Evolutionary conservation across 2,888 invertebrate genomes (phyloP).

Genomic region (Hemicrepidius hirtus): DNA sequence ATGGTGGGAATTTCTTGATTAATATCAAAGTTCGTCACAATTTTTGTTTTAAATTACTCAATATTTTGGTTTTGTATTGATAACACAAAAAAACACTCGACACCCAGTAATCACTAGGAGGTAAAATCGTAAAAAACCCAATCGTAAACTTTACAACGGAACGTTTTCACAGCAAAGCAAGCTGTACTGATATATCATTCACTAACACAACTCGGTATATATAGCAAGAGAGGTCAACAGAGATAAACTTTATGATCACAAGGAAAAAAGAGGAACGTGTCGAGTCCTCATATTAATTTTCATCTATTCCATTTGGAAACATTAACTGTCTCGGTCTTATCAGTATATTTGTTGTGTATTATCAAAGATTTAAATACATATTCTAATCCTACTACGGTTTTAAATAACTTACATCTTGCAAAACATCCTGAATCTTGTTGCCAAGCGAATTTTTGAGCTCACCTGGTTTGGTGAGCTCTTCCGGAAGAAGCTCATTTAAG

Average conservation of each 20-base stretch:
- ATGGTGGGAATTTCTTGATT: constrained; percentile 17
- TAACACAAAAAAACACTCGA: not conserved
- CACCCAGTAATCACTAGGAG: not conserved
- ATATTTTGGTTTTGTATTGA: not conserved
- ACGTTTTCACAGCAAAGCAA: constrained; percentile 2
- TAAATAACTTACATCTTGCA: constrained; percentile 50
- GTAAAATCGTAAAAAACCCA: not conserved
- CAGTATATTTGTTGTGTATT: constrained; percentile 3
- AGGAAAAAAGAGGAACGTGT: constrained; percentile 24
- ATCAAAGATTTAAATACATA: constrained; percentile 17
- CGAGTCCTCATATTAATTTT: constrained; percentile 6
- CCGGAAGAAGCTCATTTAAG: constrained; percentile 34
- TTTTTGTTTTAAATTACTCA: constrained; percentile 1
- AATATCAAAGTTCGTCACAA: not conserved
- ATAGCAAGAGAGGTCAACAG: constrained; percentile 34
- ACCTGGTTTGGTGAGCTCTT: constrained; percentile 31
- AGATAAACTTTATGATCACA: constrained; percentile 34
- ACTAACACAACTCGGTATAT: constrained; percentile 17
- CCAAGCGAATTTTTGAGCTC: constrained; percentile 34
- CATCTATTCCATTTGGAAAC: not conserved
- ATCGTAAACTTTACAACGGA: not conserved
- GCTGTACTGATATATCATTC: constrained; percentile 16
- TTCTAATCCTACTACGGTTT: constrained; percentile 12
- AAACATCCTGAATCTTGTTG: constrained; percentile 41
- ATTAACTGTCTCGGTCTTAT: constrained; percentile 16